phyloP scores from a whole-genome alignment of 2,888 invertebrate genomes.

The Apoda limacodes region DNA sequence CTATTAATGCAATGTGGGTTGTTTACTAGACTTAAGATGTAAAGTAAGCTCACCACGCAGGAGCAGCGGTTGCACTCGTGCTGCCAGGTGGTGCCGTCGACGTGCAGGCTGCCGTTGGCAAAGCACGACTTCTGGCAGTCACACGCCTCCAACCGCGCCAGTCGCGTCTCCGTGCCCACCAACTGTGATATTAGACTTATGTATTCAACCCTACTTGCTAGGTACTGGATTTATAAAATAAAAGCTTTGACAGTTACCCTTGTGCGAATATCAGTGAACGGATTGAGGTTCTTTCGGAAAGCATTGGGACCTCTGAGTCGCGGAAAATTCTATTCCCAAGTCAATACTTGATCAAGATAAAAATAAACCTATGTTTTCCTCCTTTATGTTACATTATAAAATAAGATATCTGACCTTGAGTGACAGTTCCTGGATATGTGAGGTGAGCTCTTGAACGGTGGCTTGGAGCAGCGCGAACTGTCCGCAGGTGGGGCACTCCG shows the following conservation, averaged over 20 bases:
- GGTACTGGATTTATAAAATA: too few relatives aligned
- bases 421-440: constrained; percentile 84
- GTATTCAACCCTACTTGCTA: background rate
- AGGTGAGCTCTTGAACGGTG: constrained; percentile 83
- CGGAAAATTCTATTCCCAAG: too few relatives aligned
- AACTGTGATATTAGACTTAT: constrained; percentile 66
- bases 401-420: constrained; percentile 74
- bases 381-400: too few relatives aligned
- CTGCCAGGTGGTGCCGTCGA: constrained; percentile 88
- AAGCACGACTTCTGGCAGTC: constrained; percentile 92
- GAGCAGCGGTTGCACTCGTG: constrained; percentile 88
- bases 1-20: too few relatives aligned
- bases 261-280: background rate
- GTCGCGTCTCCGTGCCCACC: constrained; percentile 81
- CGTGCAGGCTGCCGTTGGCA: constrained; percentile 82
- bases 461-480: constrained; percentile 87
- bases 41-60: constrained; percentile 76
- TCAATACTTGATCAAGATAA: too few relatives aligned
- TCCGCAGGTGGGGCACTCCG: constrained; percentile 91
- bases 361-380: too few relatives aligned
- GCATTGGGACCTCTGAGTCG: too few relatives aligned
- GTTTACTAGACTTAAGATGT: too few relatives aligned
- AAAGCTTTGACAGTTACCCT: background rate
- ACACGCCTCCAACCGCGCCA: constrained; percentile 85
- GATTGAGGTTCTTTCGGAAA: too few relatives aligned